Conservation (phyloP, 2,797 vertebrate species). For the Meda fulgida region DNA sequence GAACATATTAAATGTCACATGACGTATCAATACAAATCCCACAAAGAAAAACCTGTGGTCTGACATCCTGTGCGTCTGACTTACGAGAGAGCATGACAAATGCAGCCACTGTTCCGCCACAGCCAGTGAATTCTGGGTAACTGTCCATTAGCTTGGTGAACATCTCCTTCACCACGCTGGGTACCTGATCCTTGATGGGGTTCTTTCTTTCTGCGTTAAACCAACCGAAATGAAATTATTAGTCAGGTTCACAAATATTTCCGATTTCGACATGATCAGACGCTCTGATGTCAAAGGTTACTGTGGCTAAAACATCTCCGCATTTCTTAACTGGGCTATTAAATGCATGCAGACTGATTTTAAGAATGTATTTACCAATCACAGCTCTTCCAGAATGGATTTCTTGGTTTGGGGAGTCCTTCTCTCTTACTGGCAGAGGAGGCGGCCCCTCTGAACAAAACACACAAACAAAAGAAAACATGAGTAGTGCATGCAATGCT, state of each 20-base stretch:
- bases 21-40: constrained; percentile 12
- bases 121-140: constrained; percentile 80
- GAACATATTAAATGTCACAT: constrained; percentile 2
- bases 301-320: not conserved
- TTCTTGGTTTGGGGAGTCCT: constrained; percentile 34
- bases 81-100: constrained; percentile 89
- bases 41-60: constrained; percentile 24
- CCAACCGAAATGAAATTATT: not conserved
- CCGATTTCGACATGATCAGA: not conserved
- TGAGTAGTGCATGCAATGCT: not conserved
- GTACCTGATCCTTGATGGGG: constrained; percentile 76
- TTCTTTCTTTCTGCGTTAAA: constrained; percentile 76
- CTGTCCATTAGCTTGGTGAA: constrained; percentile 78
- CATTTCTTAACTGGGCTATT: not conserved
- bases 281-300: not conserved
- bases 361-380: constrained; percentile 73
- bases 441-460: constrained; percentile 68
- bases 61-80: constrained; percentile 53
- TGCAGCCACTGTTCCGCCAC: constrained; percentile 84
- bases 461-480: not conserved
- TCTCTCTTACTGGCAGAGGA: constrained; percentile 71
- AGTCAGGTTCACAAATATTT: constrained; percentile 9
- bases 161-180: constrained; percentile 74
- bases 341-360: not conserved
- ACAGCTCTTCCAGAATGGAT: constrained; percentile 65